Percentiles rank a stretch among this genome's conserved stretches.
phyloP scores from a whole-genome alignment of 2,888 invertebrate genomes.

The Nebria salina region DNA sequence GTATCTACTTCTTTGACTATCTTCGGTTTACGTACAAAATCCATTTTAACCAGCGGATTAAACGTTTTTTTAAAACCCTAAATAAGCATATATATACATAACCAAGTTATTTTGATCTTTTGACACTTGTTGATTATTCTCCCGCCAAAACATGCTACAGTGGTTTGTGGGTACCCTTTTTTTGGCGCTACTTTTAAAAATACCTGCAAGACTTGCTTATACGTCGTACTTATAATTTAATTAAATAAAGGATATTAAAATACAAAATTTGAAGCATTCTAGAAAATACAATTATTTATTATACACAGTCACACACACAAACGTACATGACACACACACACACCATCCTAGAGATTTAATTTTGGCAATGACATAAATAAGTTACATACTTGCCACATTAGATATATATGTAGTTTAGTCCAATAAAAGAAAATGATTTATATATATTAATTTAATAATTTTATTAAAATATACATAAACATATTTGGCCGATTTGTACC shows the following conservation, averaged over 20 bases:
- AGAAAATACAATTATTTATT: too few relatives aligned
- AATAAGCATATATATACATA: not conserved
- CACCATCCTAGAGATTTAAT: too few relatives aligned
- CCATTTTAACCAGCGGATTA: conserved; percentile 19
- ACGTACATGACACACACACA: too few relatives aligned
- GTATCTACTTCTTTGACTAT: conserved; percentile 51
- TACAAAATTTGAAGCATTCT: too few relatives aligned
- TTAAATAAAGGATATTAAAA: too few relatives aligned
- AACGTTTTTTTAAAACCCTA: not conserved
- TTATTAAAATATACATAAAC: not conserved
- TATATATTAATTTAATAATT: too few relatives aligned
- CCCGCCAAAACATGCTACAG: conserved; percentile 16
- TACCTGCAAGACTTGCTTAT: not conserved
- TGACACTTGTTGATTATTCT: not conserved
- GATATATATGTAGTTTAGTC: too few relatives aligned
- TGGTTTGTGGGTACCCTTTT: not conserved
- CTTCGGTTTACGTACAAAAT: conserved; percentile 22
- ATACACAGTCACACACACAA: too few relatives aligned
- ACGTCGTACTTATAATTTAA: too few relatives aligned
- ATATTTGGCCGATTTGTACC: not conserved
- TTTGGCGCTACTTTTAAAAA: not conserved
- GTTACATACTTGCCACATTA: too few relatives aligned
- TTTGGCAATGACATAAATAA: too few relatives aligned
- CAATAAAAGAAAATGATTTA: too few relatives aligned
- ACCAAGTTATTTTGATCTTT: not conserved